phyloP scores from a whole-genome alignment of 2,797 vertebrate species.

The Esox lucius region DNA sequence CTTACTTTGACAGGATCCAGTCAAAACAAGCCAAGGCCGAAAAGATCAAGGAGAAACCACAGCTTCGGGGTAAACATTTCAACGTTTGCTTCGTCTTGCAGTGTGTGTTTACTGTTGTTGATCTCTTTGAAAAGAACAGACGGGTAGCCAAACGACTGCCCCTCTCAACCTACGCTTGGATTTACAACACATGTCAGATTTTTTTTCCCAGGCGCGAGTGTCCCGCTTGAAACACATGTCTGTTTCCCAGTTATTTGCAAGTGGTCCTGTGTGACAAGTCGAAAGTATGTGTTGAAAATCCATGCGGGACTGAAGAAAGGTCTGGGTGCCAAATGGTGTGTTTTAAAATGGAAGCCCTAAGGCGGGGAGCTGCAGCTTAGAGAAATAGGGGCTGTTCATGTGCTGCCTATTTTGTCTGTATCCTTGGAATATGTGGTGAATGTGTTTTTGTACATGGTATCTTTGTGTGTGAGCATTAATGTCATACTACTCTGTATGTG shows the following conservation, averaged over 20 bases:
- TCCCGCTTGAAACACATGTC: neutral
- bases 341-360: neutral
- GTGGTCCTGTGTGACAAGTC: neutral
- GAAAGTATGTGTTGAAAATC: neutral
- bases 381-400: neutral
- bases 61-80: conserved; percentile 33
- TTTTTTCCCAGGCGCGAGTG: neutral
- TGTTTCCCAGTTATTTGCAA: conserved; percentile 14
- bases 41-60: conserved; percentile 24
- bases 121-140: conserved; percentile 44
- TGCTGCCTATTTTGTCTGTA: conserved; percentile 7
- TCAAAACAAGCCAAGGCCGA: conserved; percentile 1
- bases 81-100: conserved; percentile 1
- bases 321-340: neutral
- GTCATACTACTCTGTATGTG: conserved; percentile 13
- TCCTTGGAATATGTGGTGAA: no score
- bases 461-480: no score
- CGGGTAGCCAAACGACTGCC: conserved; percentile 23
- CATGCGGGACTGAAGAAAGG: neutral
- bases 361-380: neutral
- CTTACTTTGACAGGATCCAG: neutral
- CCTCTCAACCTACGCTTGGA: conserved; percentile 27
- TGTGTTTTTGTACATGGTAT: no score
- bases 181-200: conserved; percentile 37
- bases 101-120: conserved; percentile 30